These are phyloP conservation scores for Cyphomyrus plagiostoma DNA, from an alignment of 2,113 vertebrate species.

Conservation along the genomic window DNA sequence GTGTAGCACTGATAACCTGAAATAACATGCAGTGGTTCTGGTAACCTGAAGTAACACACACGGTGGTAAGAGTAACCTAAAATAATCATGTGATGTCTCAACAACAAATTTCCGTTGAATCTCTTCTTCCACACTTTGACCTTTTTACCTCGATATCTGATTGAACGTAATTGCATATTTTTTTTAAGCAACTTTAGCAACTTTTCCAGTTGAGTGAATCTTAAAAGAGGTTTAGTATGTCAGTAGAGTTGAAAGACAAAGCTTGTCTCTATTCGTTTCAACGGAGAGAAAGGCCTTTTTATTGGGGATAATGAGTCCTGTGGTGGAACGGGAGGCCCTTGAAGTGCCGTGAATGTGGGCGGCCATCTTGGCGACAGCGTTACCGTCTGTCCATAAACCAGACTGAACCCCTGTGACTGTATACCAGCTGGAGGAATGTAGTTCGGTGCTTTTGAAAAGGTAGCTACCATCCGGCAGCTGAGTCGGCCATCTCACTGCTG, in stretches of 20 bases:
- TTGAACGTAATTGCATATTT: conserved; percentile 30
- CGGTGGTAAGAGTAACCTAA: neutral
- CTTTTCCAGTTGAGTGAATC: conserved; percentile 46
- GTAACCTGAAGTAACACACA: neutral
- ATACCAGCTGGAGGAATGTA: neutral
- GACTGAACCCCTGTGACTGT: neutral
- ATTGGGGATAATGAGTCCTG: conserved; percentile 57
- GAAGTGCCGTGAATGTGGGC: neutral
- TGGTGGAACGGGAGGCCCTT: conserved; percentile 36
- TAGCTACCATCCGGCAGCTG: neutral
- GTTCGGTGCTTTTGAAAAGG: neutral
- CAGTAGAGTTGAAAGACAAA: conserved; percentile 49
- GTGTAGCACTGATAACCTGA: neutral
- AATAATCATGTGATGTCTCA: neutral
- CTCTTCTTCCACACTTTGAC: conserved; percentile 19
- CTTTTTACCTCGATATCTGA: conserved; percentile 7
- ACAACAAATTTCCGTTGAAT: neutral
- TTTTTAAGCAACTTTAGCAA: conserved; percentile 25
- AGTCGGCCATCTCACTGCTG: neutral
- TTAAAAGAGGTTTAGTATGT: conserved; percentile 51
- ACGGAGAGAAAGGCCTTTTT: conserved; percentile 47
- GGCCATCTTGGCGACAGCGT: neutral
- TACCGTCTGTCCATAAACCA: neutral
- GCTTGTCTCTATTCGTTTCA: conserved; percentile 48
- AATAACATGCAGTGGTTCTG: neutral